Evolutionary conservation across 2,797 vertebrate genomes (phyloP), one percentile per base, ranked within the genome.

Genomic region (Mormyrops boulengeri): DNA sequence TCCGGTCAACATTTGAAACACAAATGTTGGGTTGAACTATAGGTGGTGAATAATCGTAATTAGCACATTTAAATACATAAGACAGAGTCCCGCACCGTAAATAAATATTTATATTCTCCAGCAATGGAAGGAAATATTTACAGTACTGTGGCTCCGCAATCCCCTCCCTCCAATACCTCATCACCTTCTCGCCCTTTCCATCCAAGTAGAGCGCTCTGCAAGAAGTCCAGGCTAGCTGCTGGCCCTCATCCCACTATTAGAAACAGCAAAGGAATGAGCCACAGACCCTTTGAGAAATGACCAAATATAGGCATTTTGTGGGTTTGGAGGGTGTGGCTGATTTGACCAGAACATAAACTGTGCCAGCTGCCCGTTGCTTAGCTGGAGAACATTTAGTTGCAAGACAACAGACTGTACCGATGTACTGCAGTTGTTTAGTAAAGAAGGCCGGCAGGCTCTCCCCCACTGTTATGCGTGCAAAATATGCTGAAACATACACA

Each of bases 241-340:
- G 96, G 96, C 95, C 89, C 38, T 88, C 82, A 73, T 95, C 95
- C 95, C 93, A 89, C 94, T 95, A 95, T 96, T 96, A 95, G 94
- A 93, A 96, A 95, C 90, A 3, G 92, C 94, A 95, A 95, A 95
- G 96, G 96, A 96, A 96, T 96, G 96, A 95, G 93, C 94, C 92
- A 89, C 92, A 93, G 94, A 91, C 92, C 89, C 95, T 93, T 93
- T 93, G 92, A 95, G 92, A 96, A 94, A 95, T 96, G 92, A 95
- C 96, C 96, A 96, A 96, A 96, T 96, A 96, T 95, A 95, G 96
- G 91, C 96, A 96, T 96, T 95, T 96, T 57, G 73, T 92, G 93
- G 92, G 94, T 92, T 89, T 91, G 91, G 91, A 93, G 92, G 89
- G 93, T 90, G 92, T 94, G 91, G 90, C 92, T 86, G 91, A 55